Conservation (phyloP, 2,797 vertebrate species). For the Anguilla pacifica region DNA sequence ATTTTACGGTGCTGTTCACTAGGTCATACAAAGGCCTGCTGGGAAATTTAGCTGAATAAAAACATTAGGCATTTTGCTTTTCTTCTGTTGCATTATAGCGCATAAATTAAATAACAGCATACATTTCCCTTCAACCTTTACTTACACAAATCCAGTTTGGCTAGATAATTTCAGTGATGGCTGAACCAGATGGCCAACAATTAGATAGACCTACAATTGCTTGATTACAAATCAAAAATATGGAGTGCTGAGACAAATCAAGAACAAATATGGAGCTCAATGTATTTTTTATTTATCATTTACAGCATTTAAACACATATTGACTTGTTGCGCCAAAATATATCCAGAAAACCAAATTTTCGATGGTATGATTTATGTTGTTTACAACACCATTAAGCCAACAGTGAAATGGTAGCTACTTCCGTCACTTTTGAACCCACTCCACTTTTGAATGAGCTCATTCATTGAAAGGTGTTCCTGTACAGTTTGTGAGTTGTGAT, state of each 20-base stretch:
- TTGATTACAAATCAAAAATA: neutral
- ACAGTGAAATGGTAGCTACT: neutral
- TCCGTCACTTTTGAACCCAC: too few relatives aligned
- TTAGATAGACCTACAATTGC: too few relatives aligned
- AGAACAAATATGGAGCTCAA: too few relatives aligned
- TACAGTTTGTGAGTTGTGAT: neutral
- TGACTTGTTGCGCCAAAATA: neutral
- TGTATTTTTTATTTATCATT: neutral
- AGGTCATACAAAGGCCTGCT: neutral
- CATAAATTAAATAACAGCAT: neutral
- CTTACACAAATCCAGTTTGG: neutral
- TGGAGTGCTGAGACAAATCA: too few relatives aligned
- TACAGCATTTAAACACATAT: neutral
- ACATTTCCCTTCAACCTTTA: neutral
- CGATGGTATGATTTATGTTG: neutral
- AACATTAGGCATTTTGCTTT: neutral
- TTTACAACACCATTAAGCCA: neutral
- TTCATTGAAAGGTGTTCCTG: neutral
- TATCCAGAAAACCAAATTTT: neutral
- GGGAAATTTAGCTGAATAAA: neutral
- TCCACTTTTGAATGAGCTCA: neutral
- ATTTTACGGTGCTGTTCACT: neutral
- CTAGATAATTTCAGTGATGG: neutral
- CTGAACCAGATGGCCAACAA: too few relatives aligned
- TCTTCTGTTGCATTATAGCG: neutral